Conservation (phyloP, 2,888 invertebrate genomes). For the Horisme vitalbata region DNA sequence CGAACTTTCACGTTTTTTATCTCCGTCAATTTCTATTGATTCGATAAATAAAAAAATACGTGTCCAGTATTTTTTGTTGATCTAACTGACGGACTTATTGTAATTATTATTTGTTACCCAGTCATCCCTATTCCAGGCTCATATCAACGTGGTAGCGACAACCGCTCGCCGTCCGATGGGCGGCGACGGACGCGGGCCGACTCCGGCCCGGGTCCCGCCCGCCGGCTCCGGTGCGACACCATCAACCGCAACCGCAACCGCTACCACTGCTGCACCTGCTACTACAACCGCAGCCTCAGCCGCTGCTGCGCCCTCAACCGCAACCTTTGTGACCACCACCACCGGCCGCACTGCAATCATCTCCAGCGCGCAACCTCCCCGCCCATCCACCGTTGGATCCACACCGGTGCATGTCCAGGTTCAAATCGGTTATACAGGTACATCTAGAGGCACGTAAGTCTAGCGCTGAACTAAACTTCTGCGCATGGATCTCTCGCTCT, state of each 20-base stretch:
- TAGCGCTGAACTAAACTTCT: no score
- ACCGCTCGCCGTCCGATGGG: slow-evolving; percentile 37
- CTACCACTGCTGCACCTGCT: background rate
- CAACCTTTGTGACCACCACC: slow-evolving; percentile 10
- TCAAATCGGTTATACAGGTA: no score
- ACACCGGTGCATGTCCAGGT: slow-evolving; percentile 59
- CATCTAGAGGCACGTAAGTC: no score
- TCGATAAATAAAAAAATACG: no score
- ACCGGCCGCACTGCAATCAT: background rate
- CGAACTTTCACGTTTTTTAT: no score
- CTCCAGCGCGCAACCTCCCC: slow-evolving; percentile 22
- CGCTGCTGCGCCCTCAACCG: slow-evolving; percentile 30
- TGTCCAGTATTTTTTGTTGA: no score
- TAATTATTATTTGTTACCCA: no score
- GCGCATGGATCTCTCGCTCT: no score
- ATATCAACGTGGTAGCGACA: slow-evolving; percentile 59
- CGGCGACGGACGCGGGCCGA: slow-evolving; percentile 9
- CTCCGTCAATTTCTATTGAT: no score
- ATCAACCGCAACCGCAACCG: background rate
- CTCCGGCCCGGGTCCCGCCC: background rate
- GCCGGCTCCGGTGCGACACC: background rate
- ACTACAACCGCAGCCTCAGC: background rate
- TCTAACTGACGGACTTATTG: no score
- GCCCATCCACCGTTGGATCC: slow-evolving; percentile 46
- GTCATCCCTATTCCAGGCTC: slow-evolving; percentile 47